Evolutionary conservation across 2,888 invertebrate genomes (phyloP).

Genomic region (Aporophyla nigra): DNA sequence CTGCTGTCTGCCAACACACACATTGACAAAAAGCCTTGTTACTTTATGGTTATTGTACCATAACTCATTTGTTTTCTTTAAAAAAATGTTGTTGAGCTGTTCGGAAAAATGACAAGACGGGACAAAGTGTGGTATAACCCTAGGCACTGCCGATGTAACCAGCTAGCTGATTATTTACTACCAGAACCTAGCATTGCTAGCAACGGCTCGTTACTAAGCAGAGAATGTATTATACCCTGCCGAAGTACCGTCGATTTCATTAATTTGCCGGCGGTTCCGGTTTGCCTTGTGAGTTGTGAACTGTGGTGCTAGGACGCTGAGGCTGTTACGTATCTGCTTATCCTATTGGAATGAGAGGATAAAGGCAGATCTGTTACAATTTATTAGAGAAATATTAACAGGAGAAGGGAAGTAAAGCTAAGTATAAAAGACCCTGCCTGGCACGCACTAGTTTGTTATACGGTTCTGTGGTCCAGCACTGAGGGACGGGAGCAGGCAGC

Average conservation of each 20-base stretch:
- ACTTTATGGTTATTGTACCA: background rate
- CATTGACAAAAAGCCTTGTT: background rate
- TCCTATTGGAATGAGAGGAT: too few relatives aligned
- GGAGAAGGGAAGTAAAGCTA: too few relatives aligned
- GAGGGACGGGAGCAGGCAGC: too few relatives aligned
- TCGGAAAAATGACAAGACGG: background rate
- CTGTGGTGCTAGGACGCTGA: background rate
- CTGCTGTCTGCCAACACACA: background rate
- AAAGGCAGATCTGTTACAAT: too few relatives aligned
- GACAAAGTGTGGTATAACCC: background rate
- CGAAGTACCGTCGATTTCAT: conserved; percentile 51
- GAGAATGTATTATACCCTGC: conserved; percentile 38
- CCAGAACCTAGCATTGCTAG: conserved; percentile 53
- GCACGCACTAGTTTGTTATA: too few relatives aligned
- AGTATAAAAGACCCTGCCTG: too few relatives aligned
- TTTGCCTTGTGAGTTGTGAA: conserved; percentile 42
- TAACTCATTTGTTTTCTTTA: background rate
- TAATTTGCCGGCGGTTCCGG: conserved; percentile 50
- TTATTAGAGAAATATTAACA: too few relatives aligned
- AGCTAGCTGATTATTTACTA: conserved; percentile 73
- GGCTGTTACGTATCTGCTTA: too few relatives aligned
- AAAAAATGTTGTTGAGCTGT: background rate
- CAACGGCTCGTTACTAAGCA: conserved; percentile 39
- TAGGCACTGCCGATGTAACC: conserved; percentile 60
- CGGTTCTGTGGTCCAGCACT: too few relatives aligned